A percentile compares a stretch with the other conserved stretches of the same genome.
phyloP scores from a whole-genome alignment of 2,113 vertebrate species.

The Pterocles orientalis region DNA sequence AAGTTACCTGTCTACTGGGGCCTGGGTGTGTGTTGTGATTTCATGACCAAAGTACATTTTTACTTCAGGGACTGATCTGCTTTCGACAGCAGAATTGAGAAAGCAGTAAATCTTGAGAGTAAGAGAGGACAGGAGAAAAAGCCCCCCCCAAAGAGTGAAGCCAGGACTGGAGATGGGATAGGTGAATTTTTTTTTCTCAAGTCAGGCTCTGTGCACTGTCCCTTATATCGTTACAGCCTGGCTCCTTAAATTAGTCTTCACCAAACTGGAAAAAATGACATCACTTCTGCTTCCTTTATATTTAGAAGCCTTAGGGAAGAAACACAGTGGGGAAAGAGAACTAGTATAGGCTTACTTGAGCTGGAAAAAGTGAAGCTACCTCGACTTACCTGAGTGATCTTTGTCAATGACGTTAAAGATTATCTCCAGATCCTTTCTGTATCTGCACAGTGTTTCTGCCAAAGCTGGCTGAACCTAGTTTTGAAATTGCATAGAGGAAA shows the following conservation, averaged over 20 bases:
- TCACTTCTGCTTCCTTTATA: background rate
- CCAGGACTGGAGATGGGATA: background rate
- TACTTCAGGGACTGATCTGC: background rate
- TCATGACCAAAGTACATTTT: background rate
- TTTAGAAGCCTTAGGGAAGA: conserved; percentile 8
- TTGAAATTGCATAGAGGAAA: background rate
- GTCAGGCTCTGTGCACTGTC: background rate
- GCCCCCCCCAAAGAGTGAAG: background rate
- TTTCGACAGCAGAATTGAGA: background rate
- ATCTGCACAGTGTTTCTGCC: conserved; percentile 89
- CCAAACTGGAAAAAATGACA: background rate
- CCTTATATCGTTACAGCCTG: background rate
- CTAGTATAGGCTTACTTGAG: background rate
- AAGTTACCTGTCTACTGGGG: fast-evolving
- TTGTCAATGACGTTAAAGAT: conserved; percentile 95
- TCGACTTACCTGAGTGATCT: conserved; percentile 88
- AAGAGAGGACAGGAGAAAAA: background rate
- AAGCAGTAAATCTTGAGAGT: background rate
- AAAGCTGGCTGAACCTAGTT: conserved; percentile 84
- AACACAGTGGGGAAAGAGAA: background rate
- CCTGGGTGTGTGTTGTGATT: background rate
- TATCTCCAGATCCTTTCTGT: conserved; percentile 89
- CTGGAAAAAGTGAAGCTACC: background rate
- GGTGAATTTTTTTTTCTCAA: background rate
- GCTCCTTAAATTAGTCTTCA: conserved; percentile 1